Base-by-base conservation (phyloP, 1,140 invertebrate species). In the Branchinecta lynchi region DNA sequence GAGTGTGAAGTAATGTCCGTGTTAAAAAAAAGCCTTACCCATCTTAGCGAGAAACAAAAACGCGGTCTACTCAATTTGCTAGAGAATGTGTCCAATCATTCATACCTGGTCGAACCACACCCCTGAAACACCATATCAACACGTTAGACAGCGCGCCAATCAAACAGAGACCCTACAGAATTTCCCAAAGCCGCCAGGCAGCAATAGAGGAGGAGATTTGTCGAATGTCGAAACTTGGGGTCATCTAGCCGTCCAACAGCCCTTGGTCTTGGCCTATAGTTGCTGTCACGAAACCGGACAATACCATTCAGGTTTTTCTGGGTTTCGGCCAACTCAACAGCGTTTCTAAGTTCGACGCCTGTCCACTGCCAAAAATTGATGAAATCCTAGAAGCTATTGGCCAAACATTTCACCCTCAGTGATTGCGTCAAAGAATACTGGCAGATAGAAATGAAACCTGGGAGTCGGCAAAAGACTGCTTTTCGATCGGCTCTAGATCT, bases 341-440 rank as follows among this genome's bases (percentile, higher is more conserved):
- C 0, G 69, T 76, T 3, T 81, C 77, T 0, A 71, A 69, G 8
- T 66, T 72, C 51, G 78, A 80, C 67, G 65, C 70, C n/a, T 81
- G 78, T 74, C 80, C 82, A 0, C 73, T 84, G 46, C 81, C 82
- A 0, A 75, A 74, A 21, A 79, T 82, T 9, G 78, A 78, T 70
- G 77, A 80, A 66, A 71, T 75, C 10, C 74, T 83, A 21, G 74
- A 76, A 69, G 73, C 67, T 12, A 66, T 82, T 21, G 70, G 72
- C 69, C 15, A 71, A 70, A 3, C 75, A 70, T 66, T 81, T 81
- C 67, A 72, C 74, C 8, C 75, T 77, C n/a, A 68, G 81, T 5
- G 80, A 81, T 73, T 68, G 80, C 10, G 72, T 67, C 0, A 75
- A 74, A 43, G 81, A 80, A 0, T 82, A 79, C 73, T 78, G 76